Conservation (phyloP, 2,888 invertebrate species). For the Anoncus sp. region DNA sequence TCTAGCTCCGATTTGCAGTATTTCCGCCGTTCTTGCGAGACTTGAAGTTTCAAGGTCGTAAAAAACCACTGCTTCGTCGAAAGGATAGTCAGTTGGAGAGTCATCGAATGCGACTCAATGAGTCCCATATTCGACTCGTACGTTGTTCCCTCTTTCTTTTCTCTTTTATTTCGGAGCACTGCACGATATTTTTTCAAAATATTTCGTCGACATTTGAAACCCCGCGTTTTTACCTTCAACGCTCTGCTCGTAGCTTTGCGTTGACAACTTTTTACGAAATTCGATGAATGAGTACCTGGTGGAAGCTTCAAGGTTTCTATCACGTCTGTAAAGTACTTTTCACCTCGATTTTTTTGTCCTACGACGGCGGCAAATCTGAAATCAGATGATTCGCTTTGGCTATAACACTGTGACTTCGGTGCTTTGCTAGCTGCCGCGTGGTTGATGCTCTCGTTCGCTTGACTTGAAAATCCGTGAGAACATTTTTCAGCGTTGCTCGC, state of each 20-base stretch:
- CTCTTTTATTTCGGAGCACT: slow-evolving; percentile 50
- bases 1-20: slow-evolving; percentile 61
- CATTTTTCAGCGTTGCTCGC: slow-evolving; percentile 30
- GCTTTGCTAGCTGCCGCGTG: slow-evolving; percentile 12
- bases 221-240: background rate
- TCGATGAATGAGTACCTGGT: slow-evolving; percentile 19
- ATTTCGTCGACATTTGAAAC: slow-evolving; percentile 25
- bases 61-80: slow-evolving; percentile 30
- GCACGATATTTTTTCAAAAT: slow-evolving; percentile 46
- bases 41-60: slow-evolving; percentile 60
- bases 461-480: slow-evolving; percentile 17
- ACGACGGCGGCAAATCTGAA: slow-evolving; percentile 17
- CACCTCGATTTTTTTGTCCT: slow-evolving; percentile 16
- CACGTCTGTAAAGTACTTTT: background rate
- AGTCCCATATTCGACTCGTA: slow-evolving; percentile 52
- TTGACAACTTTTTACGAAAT: background rate
- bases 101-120: background rate
- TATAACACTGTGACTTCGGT: slow-evolving; percentile 11
- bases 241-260: background rate
- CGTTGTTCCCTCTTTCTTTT: slow-evolving; percentile 53
- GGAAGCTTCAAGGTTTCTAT: background rate
- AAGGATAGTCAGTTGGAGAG: background rate
- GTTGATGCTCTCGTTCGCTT: slow-evolving; percentile 24
- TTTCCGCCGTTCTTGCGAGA: slow-evolving; percentile 47
- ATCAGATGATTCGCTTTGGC: slow-evolving; percentile 8